Evolutionary conservation across 2,888 invertebrate genomes (phyloP).

Genomic region (Dasypolia templi): DNA sequence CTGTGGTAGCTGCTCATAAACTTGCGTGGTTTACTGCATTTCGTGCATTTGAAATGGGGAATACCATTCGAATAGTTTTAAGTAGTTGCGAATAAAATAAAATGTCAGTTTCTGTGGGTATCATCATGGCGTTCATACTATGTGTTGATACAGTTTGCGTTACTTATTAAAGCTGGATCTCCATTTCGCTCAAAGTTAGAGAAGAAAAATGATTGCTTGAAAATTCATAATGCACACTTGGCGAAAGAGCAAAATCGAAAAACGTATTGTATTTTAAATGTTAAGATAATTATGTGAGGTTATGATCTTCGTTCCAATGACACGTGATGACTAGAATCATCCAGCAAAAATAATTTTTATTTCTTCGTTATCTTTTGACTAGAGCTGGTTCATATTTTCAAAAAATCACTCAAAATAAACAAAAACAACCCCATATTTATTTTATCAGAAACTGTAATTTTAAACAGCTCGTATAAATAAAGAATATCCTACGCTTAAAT

Average conservation of each 20-base stretch:
- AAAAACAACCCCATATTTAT: neutral
- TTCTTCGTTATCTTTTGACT: no score
- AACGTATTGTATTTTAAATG: no score
- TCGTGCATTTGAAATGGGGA: constrained; percentile 41
- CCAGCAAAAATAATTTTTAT: no score
- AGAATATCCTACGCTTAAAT: no score
- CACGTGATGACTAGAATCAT: no score
- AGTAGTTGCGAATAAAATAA: constrained; percentile 30
- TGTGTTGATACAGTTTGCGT: neutral
- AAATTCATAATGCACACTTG: no score
- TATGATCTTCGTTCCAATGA: no score
- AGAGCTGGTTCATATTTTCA: no score
- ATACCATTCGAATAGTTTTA: constrained; percentile 31
- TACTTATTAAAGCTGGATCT: neutral
- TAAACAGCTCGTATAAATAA: neutral
- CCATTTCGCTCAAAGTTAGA: neutral
- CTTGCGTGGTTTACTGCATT: constrained; percentile 55
- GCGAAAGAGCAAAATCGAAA: no score
- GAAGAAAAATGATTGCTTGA: neutral
- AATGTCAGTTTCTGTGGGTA: constrained; percentile 10
- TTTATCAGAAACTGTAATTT: neutral
- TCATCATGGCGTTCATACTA: no score
- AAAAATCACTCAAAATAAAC: no score
- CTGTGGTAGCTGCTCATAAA: constrained; percentile 51
- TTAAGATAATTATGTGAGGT: no score